These are phyloP conservation scores for Ceratina calcarata DNA, from an alignment of 1,140 invertebrate genomes.

Conservation along the genomic window DNA sequence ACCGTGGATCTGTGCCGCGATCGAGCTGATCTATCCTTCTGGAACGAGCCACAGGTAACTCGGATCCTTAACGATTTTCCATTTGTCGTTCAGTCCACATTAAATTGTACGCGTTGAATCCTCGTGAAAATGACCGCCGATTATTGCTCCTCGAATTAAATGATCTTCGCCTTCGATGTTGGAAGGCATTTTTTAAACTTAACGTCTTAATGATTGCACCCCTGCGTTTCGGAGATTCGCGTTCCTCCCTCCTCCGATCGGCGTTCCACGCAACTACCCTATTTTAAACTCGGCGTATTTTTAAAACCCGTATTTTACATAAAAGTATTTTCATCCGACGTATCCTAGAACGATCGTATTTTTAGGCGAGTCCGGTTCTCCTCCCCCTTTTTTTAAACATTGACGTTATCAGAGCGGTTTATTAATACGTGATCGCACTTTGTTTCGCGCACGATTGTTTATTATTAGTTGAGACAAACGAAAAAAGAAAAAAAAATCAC, in stretches of 20 bases:
- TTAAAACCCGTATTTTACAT: conserved; percentile 58
- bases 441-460: conserved; percentile 34
- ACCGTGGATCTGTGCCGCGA: not conserved
- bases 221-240: conserved; percentile 1
- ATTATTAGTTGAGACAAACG: conserved; percentile 49
- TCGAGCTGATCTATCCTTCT: not conserved
- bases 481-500: not conserved
- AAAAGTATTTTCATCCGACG: conserved; percentile 55
- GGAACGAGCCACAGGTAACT: conserved; percentile 26
- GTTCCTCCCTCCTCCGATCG: not conserved
- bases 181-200: too few species aligned
- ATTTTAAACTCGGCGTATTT: conserved; percentile 59
- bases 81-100: not conserved
- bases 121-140: too few species aligned
- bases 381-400: conserved; percentile 30
- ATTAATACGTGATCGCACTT: conserved; percentile 52
- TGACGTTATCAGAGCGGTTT: conserved; percentile 60
- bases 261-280: conserved; percentile 27
- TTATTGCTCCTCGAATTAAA: too few species aligned
- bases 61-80: not conserved
- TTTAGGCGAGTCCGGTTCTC: conserved; percentile 50
- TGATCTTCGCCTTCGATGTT: too few species aligned
- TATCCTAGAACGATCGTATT: conserved; percentile 52
- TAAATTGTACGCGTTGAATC: too few species aligned
- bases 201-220: not conserved